Evolutionary conservation across 2,888 invertebrate species (phyloP), one percentile per base, ranked within the genome.

Genomic region (Amphipyra tragopoginis): DNA sequence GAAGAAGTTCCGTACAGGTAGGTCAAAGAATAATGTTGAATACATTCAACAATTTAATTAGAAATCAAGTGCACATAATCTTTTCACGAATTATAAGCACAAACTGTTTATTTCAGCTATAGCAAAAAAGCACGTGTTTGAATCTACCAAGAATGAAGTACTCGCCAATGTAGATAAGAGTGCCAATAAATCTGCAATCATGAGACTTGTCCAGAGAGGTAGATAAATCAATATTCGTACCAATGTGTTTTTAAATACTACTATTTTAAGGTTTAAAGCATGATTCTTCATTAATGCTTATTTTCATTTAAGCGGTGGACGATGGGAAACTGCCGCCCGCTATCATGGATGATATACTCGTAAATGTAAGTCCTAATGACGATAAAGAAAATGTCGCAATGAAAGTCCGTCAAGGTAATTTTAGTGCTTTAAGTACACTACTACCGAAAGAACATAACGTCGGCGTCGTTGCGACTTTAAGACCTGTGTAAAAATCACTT

Each of bases 381-480:
- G 14, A 54, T 8, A 61, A 52, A 11, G 39, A 15, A 7, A 5
- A 38, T 11, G 38, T 15, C 0, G 21, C 45, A 4, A 55, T n/a
- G 15, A 69, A 69, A n/a, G 38, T 69, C 9, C 54, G 43, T 10
- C 43, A 51, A 69, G 69, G 69, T 69, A 60, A 43, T 7, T 11
- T 7, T 7, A 40, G 14, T 0, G 11, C 2, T 10, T 36, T 2
- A 7, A 11, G 3, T 21, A 21, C 21, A 21, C 21, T 21, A 21
- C 21, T 21, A 21, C 21, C 21, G 21, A 21, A 21, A 21, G 21
- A 21, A 21, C 21, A 21, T n/a, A n/a, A n/a, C n/a, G n/a, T n/a
- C n/a, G n/a, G n/a, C n/a, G n/a, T n/a, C n/a, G n/a, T n/a, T n/a
- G n/a, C n/a, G n/a, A n/a, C n/a, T n/a, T n/a, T n/a, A n/a, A n/a